These are phyloP conservation scores for Pterostichus madidus DNA, from an alignment of 2,888 invertebrate species.

Conservation along the genomic window DNA sequence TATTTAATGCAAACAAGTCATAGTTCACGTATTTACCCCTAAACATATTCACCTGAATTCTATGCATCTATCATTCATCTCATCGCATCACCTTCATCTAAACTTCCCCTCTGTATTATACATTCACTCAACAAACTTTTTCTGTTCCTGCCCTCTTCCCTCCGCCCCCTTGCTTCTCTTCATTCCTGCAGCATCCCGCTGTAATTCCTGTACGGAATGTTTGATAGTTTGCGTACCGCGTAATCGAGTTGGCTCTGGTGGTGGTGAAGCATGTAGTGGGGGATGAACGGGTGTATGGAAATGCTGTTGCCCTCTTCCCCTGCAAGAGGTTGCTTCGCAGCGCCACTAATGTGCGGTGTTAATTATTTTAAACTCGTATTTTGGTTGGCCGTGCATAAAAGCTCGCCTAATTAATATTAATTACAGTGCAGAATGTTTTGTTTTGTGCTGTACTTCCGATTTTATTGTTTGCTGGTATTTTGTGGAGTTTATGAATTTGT, in stretches of 20 bases:
- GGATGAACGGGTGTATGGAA: not conserved
- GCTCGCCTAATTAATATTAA: constrained; percentile 36
- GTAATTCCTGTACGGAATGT: constrained; percentile 54
- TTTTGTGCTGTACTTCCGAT: constrained; percentile 12
- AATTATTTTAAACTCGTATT: constrained; percentile 51
- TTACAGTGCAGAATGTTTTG: constrained; percentile 21
- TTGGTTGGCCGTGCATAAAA: constrained; percentile 25
- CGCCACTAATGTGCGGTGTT: constrained; percentile 34
- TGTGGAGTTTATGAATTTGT: constrained; percentile 7
- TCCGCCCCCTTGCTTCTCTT: not conserved
- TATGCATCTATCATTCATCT: constrained; percentile 21
- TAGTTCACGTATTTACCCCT: not conserved
- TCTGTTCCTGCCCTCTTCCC: not conserved
- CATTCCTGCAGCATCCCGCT: constrained; percentile 7
- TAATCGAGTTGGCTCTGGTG: constrained; percentile 39
- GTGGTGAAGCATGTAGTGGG: constrained; percentile 41
- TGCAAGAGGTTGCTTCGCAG: not conserved
- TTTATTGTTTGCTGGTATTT: constrained; percentile 27
- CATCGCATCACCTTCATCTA: not conserved
- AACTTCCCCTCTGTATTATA: constrained; percentile 18
- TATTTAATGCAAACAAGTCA: not conserved
- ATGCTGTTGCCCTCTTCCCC: not conserved
- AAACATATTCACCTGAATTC: constrained; percentile 12
- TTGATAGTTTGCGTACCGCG: constrained; percentile 58
- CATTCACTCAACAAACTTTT: constrained; percentile 17